Percentiles rank a stretch among this genome's conserved stretches.
Evolutionary conservation across 2,113 vertebrate genomes (phyloP).

Genomic region (Mirza zaza): DNA sequence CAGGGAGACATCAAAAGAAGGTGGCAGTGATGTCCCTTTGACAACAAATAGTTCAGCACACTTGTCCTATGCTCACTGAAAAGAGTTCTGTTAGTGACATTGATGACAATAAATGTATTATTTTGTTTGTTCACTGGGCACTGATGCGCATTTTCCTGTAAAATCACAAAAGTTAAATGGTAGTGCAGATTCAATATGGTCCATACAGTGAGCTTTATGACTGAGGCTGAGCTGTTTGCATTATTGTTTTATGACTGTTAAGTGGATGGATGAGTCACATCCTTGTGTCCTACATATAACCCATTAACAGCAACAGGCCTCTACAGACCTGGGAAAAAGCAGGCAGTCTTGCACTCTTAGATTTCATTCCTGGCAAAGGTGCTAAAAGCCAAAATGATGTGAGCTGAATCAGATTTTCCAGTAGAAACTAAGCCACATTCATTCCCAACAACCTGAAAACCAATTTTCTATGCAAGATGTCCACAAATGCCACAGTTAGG

Average conservation of each 20-base stretch:
- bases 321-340: conserved; percentile 46
- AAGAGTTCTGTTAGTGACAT: background rate
- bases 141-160: background rate
- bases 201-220: background rate
- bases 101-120: background rate
- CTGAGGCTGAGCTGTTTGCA: background rate
- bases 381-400: conserved; percentile 35
- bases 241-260: conserved; percentile 39
- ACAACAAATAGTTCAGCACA: background rate
- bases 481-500: background rate
- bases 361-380: conserved; percentile 40
- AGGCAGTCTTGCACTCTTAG: background rate
- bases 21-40: background rate
- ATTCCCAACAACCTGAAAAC: conserved; percentile 5
- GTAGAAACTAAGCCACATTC: background rate
- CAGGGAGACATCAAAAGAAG: background rate
- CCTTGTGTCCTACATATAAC: conserved; percentile 36
- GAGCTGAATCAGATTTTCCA: conserved; percentile 65
- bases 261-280: conserved; percentile 57
- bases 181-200: background rate
- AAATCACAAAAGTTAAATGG: background rate
- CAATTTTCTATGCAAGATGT: background rate
- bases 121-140: background rate
- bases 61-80: background rate
- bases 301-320: conserved; percentile 61